Evolutionary conservation across 2,888 invertebrate genomes (phyloP), one percentile per base, ranked within the genome.

Genomic region (Xylophagus ater): DNA sequence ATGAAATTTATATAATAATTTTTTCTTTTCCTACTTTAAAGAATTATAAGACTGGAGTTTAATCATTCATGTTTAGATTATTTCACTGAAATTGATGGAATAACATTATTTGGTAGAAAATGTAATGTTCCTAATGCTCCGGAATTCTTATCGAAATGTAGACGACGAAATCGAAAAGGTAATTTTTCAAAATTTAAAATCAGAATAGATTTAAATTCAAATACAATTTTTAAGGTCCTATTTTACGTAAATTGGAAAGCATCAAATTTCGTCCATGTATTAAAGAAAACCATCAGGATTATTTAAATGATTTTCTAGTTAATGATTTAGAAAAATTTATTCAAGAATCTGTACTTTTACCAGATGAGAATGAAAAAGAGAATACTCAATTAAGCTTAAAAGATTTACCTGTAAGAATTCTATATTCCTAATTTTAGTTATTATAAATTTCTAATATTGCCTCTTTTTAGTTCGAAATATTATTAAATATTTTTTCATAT

Each of bases 21-120:
- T 47, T 47, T 34, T 9, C 35, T 47, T 32, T 41, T 49, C 43
- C 17, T n/a, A 37, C 43, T 47, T 58, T 67, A 46, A 56, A 87
- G 87, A 56, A 71, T 81, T 42, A 65, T 92, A 47, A 74, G 89
- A 49, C 65, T 93, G 47, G 93, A 93, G 62, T 84, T 93, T 54
- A 84, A 88, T 61, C 88, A 88, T 57, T 75, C 73, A 42, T 66
- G 75, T 37, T 68, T 88, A 36, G 77, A 82, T 28, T 90, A 92
- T 60, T 90, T 90, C 58, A 85, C 87, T 10, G 85, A 88, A 56
- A 65, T 93, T 36, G 92, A 93, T 67, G 88, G 86, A 12, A 78
- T 93, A 2, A 63, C 83, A 45, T 65, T 92, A 23, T 76, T 77
- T 48, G 92, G 92, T 1, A 74, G 68, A 36, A 63, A 60, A 21